A percentile compares a stretch with the other conserved stretches of the same genome.
Conservation (phyloP, 1,140 invertebrate genomes). For the Magallana gigas region DNA sequence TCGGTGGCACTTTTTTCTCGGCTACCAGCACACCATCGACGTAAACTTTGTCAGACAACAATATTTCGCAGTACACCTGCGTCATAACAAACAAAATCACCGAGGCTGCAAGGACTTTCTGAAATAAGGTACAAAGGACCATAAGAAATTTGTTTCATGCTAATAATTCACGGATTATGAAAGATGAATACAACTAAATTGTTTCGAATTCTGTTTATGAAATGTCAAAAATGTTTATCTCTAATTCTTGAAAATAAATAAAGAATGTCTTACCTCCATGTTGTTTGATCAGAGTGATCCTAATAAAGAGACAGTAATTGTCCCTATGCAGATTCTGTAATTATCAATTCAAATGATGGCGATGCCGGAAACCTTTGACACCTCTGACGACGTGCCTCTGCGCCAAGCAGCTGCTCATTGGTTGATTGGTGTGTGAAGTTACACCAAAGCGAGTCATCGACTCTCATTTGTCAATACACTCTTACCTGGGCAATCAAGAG, state of each 20-base stretch:
- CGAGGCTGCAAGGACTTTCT: neutral
- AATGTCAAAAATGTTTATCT: too few relatives aligned
- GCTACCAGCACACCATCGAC: neutral
- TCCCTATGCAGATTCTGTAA: constrained; percentile 6
- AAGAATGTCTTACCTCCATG: neutral
- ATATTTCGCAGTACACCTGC: constrained; percentile 3
- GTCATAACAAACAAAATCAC: neutral
- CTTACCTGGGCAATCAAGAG: neutral
- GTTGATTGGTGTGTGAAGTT: neutral
- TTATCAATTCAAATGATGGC: constrained; percentile 23
- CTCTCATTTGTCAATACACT: constrained; percentile 18
- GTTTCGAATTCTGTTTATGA: too few relatives aligned
- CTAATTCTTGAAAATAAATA: too few relatives aligned
- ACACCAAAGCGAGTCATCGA: neutral
- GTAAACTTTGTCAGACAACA: neutral
- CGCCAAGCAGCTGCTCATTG: neutral
- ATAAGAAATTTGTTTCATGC: too few relatives aligned
- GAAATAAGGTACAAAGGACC: neutral
- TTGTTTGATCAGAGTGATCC: neutral
- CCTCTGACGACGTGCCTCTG: neutral
- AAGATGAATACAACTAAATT: too few relatives aligned
- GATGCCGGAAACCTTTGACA: constrained; percentile 21
- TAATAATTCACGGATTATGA: too few relatives aligned
- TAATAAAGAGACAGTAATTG: neutral
- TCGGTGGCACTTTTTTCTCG: neutral